Evolutionary conservation across 2,113 vertebrate genomes (phyloP), one percentile per base, ranked within the genome.

Genomic region (Neolamprologus fasciatus): DNA sequence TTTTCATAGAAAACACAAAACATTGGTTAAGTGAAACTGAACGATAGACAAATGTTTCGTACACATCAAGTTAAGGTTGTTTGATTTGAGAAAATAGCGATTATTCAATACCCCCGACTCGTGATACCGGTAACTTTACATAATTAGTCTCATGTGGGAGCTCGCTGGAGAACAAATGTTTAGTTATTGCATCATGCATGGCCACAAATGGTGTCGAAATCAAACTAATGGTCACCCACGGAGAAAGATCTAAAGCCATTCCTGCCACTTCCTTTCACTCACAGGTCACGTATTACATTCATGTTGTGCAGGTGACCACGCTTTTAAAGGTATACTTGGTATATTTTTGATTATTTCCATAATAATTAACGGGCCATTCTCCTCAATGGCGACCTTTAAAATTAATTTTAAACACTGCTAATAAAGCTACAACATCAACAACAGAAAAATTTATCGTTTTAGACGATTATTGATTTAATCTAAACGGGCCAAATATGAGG

Each of bases 231-330:
- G 82, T 89, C 91, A 92, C 92, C 87, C 84, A 90, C 73, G 23
- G 87, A 87, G 82, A 91, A 90, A 81, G 87, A 93, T 90, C 91
- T 91, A 91, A 94, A 94, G 92, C 94, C 92, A 86, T 95, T 91
- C 93, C 51, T 83, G 80, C 61, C 61, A 90, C 89, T 13, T 37
- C 33, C 61, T 68, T 21, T 37, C 61, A 68, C 89, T 89, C 63
- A 87, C 87, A 93, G 87, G 91, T 95, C 91, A 95, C 89, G 3
- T 86, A 78, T 93, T 95, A 96, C 95, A 96, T 96, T 96, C 94
- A 93, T 95, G 93, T 95, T 95, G 93, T 94, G 94, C 94, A 89
- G 86, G 94, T 94, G 93, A 93, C 95, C 93, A 63, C 57, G 87
- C 58, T 85, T 93, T 94, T 95, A 96, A 95, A 96, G 90, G 92